These are phyloP conservation scores for Glyptemys insculpta DNA, from an alignment of 2,797 vertebrate species.

Conservation along the genomic window DNA sequence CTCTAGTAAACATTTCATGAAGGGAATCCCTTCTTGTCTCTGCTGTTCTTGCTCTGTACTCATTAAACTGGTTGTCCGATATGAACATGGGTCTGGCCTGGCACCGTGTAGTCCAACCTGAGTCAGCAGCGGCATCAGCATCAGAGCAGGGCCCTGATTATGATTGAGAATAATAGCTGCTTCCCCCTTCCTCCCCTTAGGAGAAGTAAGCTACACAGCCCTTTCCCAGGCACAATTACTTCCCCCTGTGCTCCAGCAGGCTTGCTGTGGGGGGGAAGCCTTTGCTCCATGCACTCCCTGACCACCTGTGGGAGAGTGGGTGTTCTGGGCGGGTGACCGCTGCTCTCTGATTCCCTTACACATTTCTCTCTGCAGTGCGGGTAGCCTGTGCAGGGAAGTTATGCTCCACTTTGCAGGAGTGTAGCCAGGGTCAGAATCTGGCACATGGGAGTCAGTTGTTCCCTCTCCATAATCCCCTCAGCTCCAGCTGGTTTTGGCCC, in stretches of 20 bases:
- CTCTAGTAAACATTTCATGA: not conserved
- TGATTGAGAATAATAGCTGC: fast-evolving
- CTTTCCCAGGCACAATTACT: fast-evolving
- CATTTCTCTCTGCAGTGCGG: fast-evolving
- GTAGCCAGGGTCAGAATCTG: not conserved
- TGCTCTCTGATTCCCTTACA: fast-evolving
- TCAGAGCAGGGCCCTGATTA: fast-evolving
- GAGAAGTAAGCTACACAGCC: not conserved
- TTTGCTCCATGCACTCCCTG: not conserved
- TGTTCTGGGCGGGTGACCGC: not conserved
- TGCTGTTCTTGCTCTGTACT: not conserved
- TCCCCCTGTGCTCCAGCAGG: not conserved
- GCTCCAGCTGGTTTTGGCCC: not conserved
- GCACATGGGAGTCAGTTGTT: not conserved
- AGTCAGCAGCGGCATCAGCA: fast-evolving
- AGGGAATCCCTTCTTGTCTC: not conserved
- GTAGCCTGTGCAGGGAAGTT: not conserved
- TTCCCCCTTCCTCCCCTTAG: not conserved
- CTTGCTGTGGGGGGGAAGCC: fast-evolving
- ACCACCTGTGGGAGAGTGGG: not conserved
- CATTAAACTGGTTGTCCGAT: not conserved
- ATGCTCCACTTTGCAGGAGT: not conserved
- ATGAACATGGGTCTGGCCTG: not conserved
- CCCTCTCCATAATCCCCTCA: fast-evolving
- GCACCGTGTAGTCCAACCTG: not conserved